A percentile compares a stretch with the other conserved stretches of the same genome.
Conservation (phyloP, 2,113 vertebrate species). For the Argyrosomus japonicus region DNA sequence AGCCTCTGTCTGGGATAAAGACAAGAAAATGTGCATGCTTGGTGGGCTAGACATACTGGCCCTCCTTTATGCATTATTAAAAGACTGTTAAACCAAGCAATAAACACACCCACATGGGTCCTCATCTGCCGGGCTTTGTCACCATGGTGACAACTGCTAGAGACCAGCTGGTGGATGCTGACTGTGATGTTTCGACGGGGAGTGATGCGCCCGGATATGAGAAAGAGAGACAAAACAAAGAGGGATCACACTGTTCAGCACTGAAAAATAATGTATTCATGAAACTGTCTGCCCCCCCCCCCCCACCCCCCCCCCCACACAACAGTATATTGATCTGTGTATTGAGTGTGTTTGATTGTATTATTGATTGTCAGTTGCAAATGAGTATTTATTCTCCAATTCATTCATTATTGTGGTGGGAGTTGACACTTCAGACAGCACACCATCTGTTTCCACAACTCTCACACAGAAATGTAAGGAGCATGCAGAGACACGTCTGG, state of each 20-base stretch:
- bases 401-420: slow-evolving; percentile 3
- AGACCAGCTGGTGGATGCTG: slow-evolving; percentile 67
- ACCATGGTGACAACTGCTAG: slow-evolving; percentile 63
- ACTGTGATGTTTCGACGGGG: slow-evolving; percentile 21
- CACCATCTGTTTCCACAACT: slow-evolving; percentile 50
- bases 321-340: slow-evolving; percentile 50
- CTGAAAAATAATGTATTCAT: not conserved
- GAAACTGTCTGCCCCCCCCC: not conserved
- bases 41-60: slow-evolving; percentile 24
- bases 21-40: slow-evolving; percentile 21
- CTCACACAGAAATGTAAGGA: not conserved
- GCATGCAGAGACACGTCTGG: slow-evolving; percentile 60
- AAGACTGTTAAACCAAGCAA: slow-evolving; percentile 64
- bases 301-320: too few relatives aligned
- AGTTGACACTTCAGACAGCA: slow-evolving; percentile 25
- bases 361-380: slow-evolving; percentile 54
- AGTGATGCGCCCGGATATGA: not conserved
- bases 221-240: slow-evolving; percentile 40
- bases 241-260: not conserved
- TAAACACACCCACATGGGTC: slow-evolving; percentile 64
- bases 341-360: too few relatives aligned
- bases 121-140: slow-evolving; percentile 64
- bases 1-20: slow-evolving; percentile 38
- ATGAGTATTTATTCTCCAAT: slow-evolving; percentile 42
- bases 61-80: slow-evolving; percentile 76